Conservation (phyloP, 1,140 invertebrate species). For the Aphaenogaster ashmeadi region DNA sequence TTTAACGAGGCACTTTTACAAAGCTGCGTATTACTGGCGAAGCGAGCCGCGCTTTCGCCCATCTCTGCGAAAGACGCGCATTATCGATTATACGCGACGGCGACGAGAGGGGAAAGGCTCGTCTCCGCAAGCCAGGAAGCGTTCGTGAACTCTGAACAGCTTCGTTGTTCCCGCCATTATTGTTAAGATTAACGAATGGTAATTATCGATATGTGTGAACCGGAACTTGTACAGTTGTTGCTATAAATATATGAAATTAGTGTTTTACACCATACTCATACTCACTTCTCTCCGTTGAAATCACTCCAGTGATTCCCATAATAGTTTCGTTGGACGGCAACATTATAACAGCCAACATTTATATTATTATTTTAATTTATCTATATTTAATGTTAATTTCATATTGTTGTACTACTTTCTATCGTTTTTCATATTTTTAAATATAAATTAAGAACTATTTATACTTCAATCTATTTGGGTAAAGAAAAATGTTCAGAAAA, state of each 20-base stretch:
- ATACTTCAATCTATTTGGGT: slow-evolving; percentile 7
- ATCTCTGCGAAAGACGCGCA: slow-evolving; percentile 55
- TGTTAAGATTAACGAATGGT: slow-evolving; percentile 78
- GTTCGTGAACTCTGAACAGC: slow-evolving; percentile 66
- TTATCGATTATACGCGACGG: slow-evolving; percentile 55
- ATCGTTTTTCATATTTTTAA: not conserved
- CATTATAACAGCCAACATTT: not conserved
- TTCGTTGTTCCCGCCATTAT: slow-evolving; percentile 60
- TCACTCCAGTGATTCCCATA: not conserved
- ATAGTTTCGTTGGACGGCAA: not conserved
- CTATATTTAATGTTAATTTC: not conserved
- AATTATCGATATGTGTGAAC: slow-evolving; percentile 84
- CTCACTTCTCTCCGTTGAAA: slow-evolving; percentile 64
- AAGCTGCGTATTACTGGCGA: slow-evolving; percentile 58
- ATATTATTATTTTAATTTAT: not conserved
- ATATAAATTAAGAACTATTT: not conserved
- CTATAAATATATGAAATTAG: slow-evolving; percentile 87
- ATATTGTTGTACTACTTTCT: not conserved
- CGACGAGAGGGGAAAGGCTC: slow-evolving; percentile 54
- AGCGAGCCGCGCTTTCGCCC: slow-evolving; percentile 41
- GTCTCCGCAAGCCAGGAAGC: slow-evolving; percentile 57
- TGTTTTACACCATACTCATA: slow-evolving; percentile 85
- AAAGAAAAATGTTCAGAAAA: slow-evolving; percentile 30
- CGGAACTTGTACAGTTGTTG: slow-evolving; percentile 87
- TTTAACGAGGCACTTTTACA: slow-evolving; percentile 65